These are phyloP conservation scores for Neelides folsomi DNA, from an alignment of 2,888 invertebrate genomes.

Conservation along the genomic window DNA sequence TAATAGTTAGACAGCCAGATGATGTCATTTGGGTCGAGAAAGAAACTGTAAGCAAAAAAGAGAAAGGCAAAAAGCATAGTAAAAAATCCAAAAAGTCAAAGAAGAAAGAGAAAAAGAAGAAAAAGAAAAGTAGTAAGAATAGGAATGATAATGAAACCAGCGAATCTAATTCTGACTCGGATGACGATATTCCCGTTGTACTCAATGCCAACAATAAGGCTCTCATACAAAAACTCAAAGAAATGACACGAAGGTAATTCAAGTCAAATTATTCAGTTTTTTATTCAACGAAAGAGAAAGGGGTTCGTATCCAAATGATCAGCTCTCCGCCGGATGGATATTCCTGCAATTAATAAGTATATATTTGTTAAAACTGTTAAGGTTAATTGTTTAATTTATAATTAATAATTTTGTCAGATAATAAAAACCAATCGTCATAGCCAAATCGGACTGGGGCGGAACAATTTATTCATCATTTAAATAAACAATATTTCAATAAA, in stretches of 20 bases:
- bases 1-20: conserved; percentile 6
- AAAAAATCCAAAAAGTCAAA: conserved; percentile 7
- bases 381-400: neutral
- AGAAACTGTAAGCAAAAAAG: conserved; percentile 7
- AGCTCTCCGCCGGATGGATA: neutral
- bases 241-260: conserved; percentile 14
- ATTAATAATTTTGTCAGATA: neutral
- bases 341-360: neutral
- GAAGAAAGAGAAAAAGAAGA: conserved; percentile 11
- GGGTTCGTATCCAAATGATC: neutral
- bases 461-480: conserved; percentile 8
- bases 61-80: conserved; percentile 6
- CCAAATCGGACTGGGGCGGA: conserved; percentile 8
- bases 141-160: conserved; percentile 3
- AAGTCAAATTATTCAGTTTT: neutral
- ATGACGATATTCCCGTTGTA: conserved; percentile 9
- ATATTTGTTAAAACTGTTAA: neutral
- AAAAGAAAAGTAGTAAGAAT: conserved; percentile 16
- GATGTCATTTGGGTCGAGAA: conserved; percentile 27
- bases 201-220: conserved; percentile 19
- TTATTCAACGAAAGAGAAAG: neutral
- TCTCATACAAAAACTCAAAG: conserved; percentile 21
- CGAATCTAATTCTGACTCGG: conserved; percentile 4
- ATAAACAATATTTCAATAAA: neutral
- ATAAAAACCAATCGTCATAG: conserved; percentile 8